Evolutionary conservation across 2,113 vertebrate species (phyloP), one percentile per base, ranked within the genome.

Genomic region (Chaetops frenatus): DNA sequence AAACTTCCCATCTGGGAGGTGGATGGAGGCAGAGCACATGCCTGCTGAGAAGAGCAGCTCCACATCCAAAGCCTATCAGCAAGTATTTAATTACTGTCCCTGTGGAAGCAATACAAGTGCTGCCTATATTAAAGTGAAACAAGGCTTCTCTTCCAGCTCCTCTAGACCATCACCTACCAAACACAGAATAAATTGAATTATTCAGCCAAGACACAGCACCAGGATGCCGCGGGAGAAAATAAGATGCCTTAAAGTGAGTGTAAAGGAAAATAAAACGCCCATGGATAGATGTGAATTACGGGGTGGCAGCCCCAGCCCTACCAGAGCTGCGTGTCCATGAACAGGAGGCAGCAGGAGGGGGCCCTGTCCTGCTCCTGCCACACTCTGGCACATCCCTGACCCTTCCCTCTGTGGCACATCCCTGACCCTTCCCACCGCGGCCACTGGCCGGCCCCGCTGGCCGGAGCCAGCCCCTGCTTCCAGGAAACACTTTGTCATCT

Each of bases 401-500:
- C 71, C 53, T 81, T 65, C 65, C 48, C 57, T 35, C 16, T 23
- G 1, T 1, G 15, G 35, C 57, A 9, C 58, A 42, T 17, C 35
- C 56, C 73, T n/a, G 74, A 7, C 7, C 36, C 29, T 51, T 5
- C 73, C 29, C 73, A 25, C 16, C 21, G 6, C 15, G 9, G 67
- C 38, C 38, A 10, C 38, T 11, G 11, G 36, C 22, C 60, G 15
- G 60, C 91, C 96, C 97, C 50, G 84, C 91, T 66, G 93, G 60
- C 94, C 70, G 29, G 40, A 83, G 89, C 83, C 72, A 77, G 88
- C 50, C 54, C 50, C 74, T 29, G 50, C 67, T 90, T 97, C 96
- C 97, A 96, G 96, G 97, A 97, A 98, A 97, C 80, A 86, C 79
- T 90, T 88, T 90, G 91, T 97, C 95, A 97, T 95, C 83, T 65